Base-by-base conservation (phyloP, 2,797 vertebrate species). In the Sebastes miniatus region DNA sequence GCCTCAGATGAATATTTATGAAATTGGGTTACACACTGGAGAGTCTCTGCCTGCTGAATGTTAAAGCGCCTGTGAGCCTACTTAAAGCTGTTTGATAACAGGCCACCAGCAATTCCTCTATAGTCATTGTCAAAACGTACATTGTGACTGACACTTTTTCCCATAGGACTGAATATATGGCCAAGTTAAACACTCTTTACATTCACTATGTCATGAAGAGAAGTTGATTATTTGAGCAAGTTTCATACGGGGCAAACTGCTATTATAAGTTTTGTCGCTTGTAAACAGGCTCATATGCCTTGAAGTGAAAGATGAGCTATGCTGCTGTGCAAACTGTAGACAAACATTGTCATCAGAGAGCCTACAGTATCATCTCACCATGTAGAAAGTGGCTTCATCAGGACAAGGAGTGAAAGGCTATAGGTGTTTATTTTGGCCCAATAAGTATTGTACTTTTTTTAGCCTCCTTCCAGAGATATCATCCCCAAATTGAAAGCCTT, bases 1-100 rank as follows among this genome's bases (percentile, higher is more conserved):
- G 47, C 76, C 67, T 83, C 39, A 3, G 65, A 88, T 91, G 77
- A 92, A 91, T 91, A 90, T 89, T 90, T 73, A 91, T 91, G 79
- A 83, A 68, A 73, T 6, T 27, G 67, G 62, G 70, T 62, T 56
- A 32, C 58, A 76, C 34, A 18, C 79, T 57, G 83, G 84, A 85
- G 84, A 86, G 57, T 61, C 43, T 65, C 71, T 61, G 76, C 79
- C 64, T 3, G 79, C 69, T 76, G 82, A 87, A 86, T 84, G 68
- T 76, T 77, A 76, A 89, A 83, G 81, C 18, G 32, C 65, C 80
- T 66, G 66, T 68, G 81, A 78, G 80, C 71, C 76, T 66, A 74
- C 76, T 78, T 47, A 69, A 65, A 84, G 75, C 57, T 29, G 73
- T 73, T 77, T 80, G 71, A 85, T 76, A 69, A 71, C 1, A 73